These are phyloP conservation scores for Semaprochilodus insignis DNA, from an alignment of 2,797 vertebrate species.

Conservation along the genomic window DNA sequence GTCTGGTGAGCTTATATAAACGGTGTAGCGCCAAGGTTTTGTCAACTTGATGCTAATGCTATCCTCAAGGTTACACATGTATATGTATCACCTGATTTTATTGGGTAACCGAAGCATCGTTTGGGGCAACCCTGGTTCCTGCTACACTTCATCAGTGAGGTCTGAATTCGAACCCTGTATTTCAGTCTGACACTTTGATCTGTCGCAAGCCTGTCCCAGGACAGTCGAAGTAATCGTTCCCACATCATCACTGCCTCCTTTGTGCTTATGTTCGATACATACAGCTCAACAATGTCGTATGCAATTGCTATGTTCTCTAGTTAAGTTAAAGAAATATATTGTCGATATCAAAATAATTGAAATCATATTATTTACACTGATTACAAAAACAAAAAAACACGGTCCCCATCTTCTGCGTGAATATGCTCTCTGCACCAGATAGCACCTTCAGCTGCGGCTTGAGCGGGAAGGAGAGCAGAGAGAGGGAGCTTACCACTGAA, in stretches of 20 bases:
- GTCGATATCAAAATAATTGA: conserved; percentile 85
- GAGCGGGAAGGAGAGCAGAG: conserved; percentile 25
- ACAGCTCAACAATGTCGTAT: conserved; percentile 57
- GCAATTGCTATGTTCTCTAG: conserved; percentile 63
- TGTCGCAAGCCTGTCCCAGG: conserved; percentile 14
- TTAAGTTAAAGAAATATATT: conserved; percentile 82
- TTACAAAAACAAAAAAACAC: conserved; percentile 73
- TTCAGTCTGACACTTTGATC: background rate
- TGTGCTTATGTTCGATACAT: conserved; percentile 60
- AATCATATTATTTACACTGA: conserved; percentile 83
- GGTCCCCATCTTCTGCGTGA: conserved; percentile 66
- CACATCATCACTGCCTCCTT: conserved; percentile 26
- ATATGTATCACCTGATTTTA: background rate
- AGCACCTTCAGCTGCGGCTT: conserved; percentile 43
- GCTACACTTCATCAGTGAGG: background rate
- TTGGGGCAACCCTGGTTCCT: background rate
- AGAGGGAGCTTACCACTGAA: conserved; percentile 21
- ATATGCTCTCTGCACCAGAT: conserved; percentile 41
- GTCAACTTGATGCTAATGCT: background rate
- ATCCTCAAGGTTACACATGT: background rate
- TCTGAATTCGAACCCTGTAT: background rate
- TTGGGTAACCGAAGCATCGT: no score
- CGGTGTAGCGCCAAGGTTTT: background rate
- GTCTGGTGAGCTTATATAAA: no score
- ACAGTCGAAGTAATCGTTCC: conserved; percentile 29